These are phyloP conservation scores for Saguinus imperator DNA, from an alignment of 2,113 vertebrate species.

Conservation along the genomic window DNA sequence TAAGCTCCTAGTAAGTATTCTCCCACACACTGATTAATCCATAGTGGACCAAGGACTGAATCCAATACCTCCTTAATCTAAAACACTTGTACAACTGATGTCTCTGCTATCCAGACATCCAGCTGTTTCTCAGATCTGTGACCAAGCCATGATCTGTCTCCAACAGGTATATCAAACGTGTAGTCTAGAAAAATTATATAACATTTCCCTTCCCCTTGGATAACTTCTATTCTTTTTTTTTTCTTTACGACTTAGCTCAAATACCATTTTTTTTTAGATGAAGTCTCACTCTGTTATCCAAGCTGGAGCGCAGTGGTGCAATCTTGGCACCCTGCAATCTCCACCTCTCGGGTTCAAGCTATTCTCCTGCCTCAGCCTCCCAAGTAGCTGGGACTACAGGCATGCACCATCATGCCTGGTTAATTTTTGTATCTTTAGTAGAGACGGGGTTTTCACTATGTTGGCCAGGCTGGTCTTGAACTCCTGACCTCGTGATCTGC, in stretches of 20 bases:
- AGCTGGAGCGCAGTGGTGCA: no score
- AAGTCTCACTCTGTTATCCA: no score
- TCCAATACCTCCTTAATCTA: neutral
- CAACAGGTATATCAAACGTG: neutral
- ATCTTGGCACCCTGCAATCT: no score
- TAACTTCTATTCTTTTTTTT: constrained; percentile 1
- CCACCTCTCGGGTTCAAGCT: no score
- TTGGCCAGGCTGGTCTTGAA: no score
- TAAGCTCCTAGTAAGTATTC: neutral
- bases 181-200: neutral
- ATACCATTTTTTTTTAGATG: neutral
- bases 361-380: no score
- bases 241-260: neutral
- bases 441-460: no score
- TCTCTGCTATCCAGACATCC: neutral
- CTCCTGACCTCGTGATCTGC: no score
- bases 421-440: no score
- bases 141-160: neutral
- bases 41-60: neutral
- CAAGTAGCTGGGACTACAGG: no score
- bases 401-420: no score
- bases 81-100: neutral
- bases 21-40: no score
- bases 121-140: neutral
- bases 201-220: neutral